Conservation (phyloP, 2,113 vertebrate genomes). For the Leptobrachium leishanense region DNA sequence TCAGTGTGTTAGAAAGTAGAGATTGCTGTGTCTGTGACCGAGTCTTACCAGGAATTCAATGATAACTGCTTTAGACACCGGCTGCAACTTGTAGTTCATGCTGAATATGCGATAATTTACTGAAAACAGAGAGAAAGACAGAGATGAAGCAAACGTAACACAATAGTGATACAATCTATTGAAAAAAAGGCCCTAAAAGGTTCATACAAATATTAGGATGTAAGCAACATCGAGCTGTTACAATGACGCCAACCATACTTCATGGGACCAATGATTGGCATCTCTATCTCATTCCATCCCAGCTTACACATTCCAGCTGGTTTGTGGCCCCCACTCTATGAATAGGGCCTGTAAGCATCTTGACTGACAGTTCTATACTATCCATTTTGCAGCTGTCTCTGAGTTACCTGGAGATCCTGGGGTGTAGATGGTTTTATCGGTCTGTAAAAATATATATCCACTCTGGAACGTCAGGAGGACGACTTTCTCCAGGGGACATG, state of each 20-base stretch:
- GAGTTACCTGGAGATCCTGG: constrained; percentile 42
- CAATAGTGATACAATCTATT: background rate
- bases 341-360: too few species aligned
- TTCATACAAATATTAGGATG: too few species aligned
- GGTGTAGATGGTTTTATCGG: constrained; percentile 51
- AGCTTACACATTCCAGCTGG: too few species aligned
- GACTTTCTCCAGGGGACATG: constrained; percentile 42
- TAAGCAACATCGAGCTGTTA: too few species aligned
- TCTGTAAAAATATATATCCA: constrained; percentile 54
- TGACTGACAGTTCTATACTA: too few species aligned
- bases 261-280: too few species aligned
- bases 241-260: too few species aligned
- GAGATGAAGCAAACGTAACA: background rate
- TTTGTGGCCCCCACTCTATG: too few species aligned
- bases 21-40: too few species aligned
- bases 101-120: constrained; percentile 17
- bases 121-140: background rate
- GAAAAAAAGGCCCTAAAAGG: too few species aligned
- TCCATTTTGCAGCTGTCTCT: background rate
- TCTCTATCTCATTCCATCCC: too few species aligned
- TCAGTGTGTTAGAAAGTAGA: too few species aligned
- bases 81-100: constrained; percentile 22
- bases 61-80: background rate
- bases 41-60: constrained; percentile 23
- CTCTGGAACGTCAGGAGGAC: constrained; percentile 40